Percentiles rank a stretch among this genome's conserved stretches.
phyloP scores from a whole-genome alignment of 1,140 invertebrate genomes.

The Babylonia areolata region DNA sequence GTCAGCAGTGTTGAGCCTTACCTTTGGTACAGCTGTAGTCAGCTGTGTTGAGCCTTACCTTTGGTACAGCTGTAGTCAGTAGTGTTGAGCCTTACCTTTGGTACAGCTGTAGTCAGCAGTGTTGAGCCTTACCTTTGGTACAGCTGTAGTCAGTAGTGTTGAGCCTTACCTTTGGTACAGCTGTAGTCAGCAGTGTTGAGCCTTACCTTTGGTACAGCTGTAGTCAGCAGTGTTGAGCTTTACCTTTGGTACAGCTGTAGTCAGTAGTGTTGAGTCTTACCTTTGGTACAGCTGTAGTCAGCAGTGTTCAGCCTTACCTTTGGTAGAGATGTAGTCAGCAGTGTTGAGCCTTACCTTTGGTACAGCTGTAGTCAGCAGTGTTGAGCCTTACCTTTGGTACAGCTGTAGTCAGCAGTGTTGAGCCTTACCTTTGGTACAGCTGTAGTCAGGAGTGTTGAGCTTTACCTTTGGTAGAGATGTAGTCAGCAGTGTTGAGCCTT shows the following conservation, averaged over 20 bases:
- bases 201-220: background rate
- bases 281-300: background rate
- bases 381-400: conserved; percentile 26
- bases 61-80: background rate
- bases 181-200: background rate
- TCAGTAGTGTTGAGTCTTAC: background rate
- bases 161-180: conserved; percentile 26
- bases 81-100: conserved; percentile 24
- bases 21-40: conserved; percentile 28
- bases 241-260: conserved; percentile 30
- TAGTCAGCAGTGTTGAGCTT: too few relatives aligned
- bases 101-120: conserved; percentile 23
- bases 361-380: too few relatives aligned
- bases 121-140: background rate
- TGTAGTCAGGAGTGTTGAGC: too few relatives aligned
- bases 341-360: background rate
- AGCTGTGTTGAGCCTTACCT: background rate
- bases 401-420: conserved; percentile 1
- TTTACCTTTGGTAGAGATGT: conserved; percentile 25
- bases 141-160: too few relatives aligned
- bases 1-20: too few relatives aligned
- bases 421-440: background rate
- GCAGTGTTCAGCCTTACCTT: background rate
- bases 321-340: conserved; percentile 25
- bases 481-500: background rate